A percentile compares a stretch with the other conserved stretches of the same genome.
phyloP scores from a whole-genome alignment of 2,888 invertebrate species.

The Stomorhina lunata region DNA sequence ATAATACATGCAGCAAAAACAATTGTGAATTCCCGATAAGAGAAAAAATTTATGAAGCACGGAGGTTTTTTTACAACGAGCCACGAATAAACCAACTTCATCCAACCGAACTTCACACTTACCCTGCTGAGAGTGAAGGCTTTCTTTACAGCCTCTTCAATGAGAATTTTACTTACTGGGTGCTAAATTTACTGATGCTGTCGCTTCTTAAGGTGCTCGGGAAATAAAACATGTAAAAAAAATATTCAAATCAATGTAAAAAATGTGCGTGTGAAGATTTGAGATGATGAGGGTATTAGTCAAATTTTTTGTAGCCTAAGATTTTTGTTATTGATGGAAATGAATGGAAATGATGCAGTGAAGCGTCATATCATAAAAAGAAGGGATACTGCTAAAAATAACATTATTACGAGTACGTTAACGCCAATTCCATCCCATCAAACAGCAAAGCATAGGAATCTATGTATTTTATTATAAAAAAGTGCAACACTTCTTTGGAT shows the following conservation, averaged over 20 bases:
- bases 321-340: conserved; percentile 38
- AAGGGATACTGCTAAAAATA: conserved; percentile 50
- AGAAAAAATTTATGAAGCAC: conserved; percentile 29
- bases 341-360: conserved; percentile 37
- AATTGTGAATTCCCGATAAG: conserved; percentile 55
- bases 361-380: conserved; percentile 51
- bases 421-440: neutral
- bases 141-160: conserved; percentile 36
- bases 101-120: conserved; percentile 58
- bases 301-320: conserved; percentile 44
- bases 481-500: conserved; percentile 14
- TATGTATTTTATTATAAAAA: neutral
- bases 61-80: conserved; percentile 19
- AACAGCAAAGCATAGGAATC: neutral
- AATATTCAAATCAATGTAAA: conserved; percentile 43
- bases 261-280: conserved; percentile 63
- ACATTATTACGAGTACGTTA: conserved; percentile 34
- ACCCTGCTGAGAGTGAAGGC: conserved; percentile 60
- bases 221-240: conserved; percentile 1
- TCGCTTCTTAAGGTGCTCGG: conserved; percentile 24
- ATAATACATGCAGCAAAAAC: conserved; percentile 4
- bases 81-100: conserved; percentile 1
- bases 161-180: conserved; percentile 38
- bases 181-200: conserved; percentile 42
- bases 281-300: conserved; percentile 65